Base-by-base conservation (phyloP, 1,140 invertebrate species). In the Oryzaephilus surinamensis region DNA sequence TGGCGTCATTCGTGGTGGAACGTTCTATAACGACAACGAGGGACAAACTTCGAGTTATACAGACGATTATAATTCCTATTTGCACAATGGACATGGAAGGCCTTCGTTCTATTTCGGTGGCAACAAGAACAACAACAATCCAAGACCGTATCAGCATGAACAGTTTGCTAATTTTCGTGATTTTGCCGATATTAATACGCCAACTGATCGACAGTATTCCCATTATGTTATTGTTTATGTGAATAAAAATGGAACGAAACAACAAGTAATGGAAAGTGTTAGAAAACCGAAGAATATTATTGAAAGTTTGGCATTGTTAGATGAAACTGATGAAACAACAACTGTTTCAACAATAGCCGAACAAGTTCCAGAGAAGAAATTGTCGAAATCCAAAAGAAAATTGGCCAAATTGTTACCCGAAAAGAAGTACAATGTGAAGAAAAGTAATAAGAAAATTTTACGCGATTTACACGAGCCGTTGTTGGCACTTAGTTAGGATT, bases 131-230 rank as follows among this genome's bases (percentile, higher is more conserved):
- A 32, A 73, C 75, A 3, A 73, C n/a, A n/a, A 72, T 34, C 68
- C 70, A 6, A 61, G 72, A 52, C 74, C 74, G 0, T 67, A 70
- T 40, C 72, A 71, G 43, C 74, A 76, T 21, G 78, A 84, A 48
- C 82, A 84, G 52, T 90, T 90, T 51, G 82, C 84, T 3, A 87
- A 89, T 53, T 90, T 90, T 65, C 72, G 83, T 42, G 86, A 90
- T 52, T 90, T 90, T 52, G 85, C 86, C 1, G 86, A 90, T 49
- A 87, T 89, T 16, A 88, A 85, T 24, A 77, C 81, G 5, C 83
- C 82, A 7, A 74, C 81, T 0, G 82, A 84, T 53, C 74, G 82
- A 1, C 81, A 81, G 4, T 88, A 80, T 56, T 88, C 84, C 0
- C 79, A 88, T 46, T 76, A 79, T 38, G 81, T 85, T 13, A 79